Evolutionary conservation across 2,797 vertebrate genomes (phyloP).

Genomic region (Anguilla megastoma): DNA sequence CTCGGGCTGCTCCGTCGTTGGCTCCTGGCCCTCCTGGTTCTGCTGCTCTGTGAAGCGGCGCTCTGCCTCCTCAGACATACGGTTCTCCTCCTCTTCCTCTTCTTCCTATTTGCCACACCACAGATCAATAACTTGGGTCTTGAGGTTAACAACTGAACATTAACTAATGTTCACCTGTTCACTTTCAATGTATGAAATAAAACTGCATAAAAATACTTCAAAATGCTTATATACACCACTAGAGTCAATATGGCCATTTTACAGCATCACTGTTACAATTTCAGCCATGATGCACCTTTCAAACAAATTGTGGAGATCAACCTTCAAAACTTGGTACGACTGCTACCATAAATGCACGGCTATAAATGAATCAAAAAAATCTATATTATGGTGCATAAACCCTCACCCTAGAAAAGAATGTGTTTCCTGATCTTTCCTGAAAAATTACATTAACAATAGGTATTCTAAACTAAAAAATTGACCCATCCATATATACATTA

Average conservation of each 20-base stretch:
- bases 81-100: constrained; percentile 88
- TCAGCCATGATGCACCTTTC: background rate
- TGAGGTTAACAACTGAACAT: background rate
- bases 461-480: background rate
- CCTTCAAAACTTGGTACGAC: background rate
- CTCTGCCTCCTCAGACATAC: constrained; percentile 83
- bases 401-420: background rate
- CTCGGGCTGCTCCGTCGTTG: constrained; percentile 83
- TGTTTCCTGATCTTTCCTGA: background rate
- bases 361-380: background rate
- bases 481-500: background rate
- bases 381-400: background rate
- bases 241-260: background rate
- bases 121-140: background rate
- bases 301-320: background rate
- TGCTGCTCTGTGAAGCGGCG: constrained; percentile 71
- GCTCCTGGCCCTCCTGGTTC: constrained; percentile 58
- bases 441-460: background rate
- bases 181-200: no score
- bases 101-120: constrained; percentile 78
- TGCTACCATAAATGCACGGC: background rate
- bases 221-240: background rate
- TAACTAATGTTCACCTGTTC: background rate
- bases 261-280: background rate
- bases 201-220: no score